A percentile compares a stretch with the other conserved stretches of the same genome.
phyloP scores from a whole-genome alignment of 2,113 vertebrate species.

The Pteronura brasiliensis region DNA sequence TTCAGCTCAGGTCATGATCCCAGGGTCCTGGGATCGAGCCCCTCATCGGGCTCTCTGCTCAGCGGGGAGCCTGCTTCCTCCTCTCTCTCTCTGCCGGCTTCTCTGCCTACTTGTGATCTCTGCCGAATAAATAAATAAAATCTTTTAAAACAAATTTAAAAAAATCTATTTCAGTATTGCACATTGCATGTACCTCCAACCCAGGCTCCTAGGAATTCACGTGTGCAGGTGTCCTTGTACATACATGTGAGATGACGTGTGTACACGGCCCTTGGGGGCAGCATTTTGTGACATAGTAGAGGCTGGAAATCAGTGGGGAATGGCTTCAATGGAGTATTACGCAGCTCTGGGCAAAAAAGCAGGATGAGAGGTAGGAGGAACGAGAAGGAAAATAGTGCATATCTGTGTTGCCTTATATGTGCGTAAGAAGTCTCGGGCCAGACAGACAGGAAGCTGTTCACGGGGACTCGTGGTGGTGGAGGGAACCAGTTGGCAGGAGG shows the following conservation, averaged over 20 bases:
- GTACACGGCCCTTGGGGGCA: rapidly evolving
- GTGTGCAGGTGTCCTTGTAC: rapidly evolving
- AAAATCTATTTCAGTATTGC: neutral
- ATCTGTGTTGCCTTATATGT: rapidly evolving
- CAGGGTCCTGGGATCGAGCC: too few relatives aligned
- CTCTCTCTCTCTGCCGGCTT: too few relatives aligned
- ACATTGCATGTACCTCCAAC: neutral
- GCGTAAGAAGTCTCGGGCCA: neutral
- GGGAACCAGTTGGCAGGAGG: neutral
- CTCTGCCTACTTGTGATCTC: too few relatives aligned
- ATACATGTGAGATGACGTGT: rapidly evolving
- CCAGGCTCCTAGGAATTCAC: neutral
- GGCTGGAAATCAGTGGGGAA: neutral
- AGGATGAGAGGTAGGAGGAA: neutral
- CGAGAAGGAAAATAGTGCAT: rapidly evolving
- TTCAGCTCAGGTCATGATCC: too few relatives aligned
- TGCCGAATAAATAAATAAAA: too few relatives aligned
- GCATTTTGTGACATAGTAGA: neutral
- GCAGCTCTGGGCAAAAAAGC: neutral
- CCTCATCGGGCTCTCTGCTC: too few relatives aligned
- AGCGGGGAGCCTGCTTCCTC: too few relatives aligned
- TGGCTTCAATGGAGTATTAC: neutral
- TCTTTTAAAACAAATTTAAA: too few relatives aligned
- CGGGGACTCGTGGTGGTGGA: too few relatives aligned
- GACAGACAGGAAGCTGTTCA: rapidly evolving